Conservation (phyloP, 1,140 invertebrate genomes). For the Drosophila pectinifera region DNA sequence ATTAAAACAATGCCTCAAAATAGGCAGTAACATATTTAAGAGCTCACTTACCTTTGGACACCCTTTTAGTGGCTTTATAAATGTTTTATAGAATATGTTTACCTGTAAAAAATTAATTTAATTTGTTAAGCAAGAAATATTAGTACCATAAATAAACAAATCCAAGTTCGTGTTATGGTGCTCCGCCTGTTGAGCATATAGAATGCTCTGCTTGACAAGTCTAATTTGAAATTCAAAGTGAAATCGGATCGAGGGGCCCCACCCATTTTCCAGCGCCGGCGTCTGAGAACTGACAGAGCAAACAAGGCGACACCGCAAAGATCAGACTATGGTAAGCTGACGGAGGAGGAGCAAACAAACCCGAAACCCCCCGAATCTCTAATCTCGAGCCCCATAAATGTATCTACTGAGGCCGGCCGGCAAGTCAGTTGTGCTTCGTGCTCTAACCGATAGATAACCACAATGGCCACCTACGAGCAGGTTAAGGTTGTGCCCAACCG, state of each 20-base stretch:
- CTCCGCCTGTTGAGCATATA: constrained; percentile 2
- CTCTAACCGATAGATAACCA: constrained; percentile 33
- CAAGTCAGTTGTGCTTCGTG: constrained; percentile 49
- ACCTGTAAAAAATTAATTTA: too few relatives aligned
- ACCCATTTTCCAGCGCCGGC: constrained; percentile 5
- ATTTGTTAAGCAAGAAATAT: too few relatives aligned
- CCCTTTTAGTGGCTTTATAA: too few relatives aligned
- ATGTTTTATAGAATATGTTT: too few relatives aligned
- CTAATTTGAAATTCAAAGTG: constrained; percentile 37
- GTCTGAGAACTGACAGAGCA: constrained; percentile 15
- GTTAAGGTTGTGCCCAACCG: constrained; percentile 85
- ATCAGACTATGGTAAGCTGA: constrained; percentile 33
- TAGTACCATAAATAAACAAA: background rate
- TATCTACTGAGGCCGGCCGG: constrained; percentile 15
- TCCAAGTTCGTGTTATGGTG: background rate
- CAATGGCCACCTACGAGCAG: constrained; percentile 86
- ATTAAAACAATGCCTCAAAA: too few relatives aligned
- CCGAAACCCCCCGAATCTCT: background rate
- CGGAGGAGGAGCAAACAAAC: constrained; percentile 13
- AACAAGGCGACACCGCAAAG: constrained; percentile 40
- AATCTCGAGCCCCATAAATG: constrained; percentile 56
- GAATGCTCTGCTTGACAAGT: constrained; percentile 24
- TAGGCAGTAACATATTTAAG: too few relatives aligned
- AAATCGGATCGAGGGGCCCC: constrained; percentile 19
- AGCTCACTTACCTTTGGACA: too few relatives aligned